Evolutionary conservation across 2,888 invertebrate genomes (phyloP), one percentile per base, ranked within the genome.

Genomic region (Spilarctia lutea): DNA sequence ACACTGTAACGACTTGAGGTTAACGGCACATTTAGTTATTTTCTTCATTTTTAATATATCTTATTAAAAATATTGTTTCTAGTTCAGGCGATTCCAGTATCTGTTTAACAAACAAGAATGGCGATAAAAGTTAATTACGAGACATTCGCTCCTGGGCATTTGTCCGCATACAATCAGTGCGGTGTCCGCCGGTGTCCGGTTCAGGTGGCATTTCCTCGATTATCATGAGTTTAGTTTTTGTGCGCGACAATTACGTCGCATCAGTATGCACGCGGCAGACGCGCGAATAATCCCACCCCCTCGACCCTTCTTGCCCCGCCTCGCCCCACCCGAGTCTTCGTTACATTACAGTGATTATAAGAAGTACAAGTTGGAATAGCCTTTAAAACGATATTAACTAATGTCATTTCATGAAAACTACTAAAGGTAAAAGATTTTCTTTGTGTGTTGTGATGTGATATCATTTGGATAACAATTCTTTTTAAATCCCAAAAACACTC

Each of bases 171-270:
- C 85, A 83, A 84, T 84, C 83, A 82, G 74, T 78, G 84, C 75
- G 68, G 81, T 65, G 75, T 74, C 27, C 72, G 81, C 76, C 75
- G 72, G 69, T 71, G 80, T 78, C 82, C 79, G 82, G 80, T 82
- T 81, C 87, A 84, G 85, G 81, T 86, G 91, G 91, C 91, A 92
- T 92, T 93, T 93, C 94, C 93, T 93, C 91, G 89, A 92, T 93
- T 91, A 91, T 89, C 90, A 91, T 93, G 91, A 93, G 91, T 86
- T 90, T 86, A 87, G 91, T 94, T 94, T 94, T 94, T 94, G 92
- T 85, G 66, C 81, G 87, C 85, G 87, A 90, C 92, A 93, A 94
- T 94, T 94, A 93, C 91, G 87, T 86, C 87, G 90, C 92, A 93
- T 94, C 94, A 91, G 93, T 92, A 94, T 94, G 94, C 94, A 92